A percentile compares a stretch with the other conserved stretches of the same genome.
Conservation (phyloP, 2,888 invertebrate genomes). For the Drosophila gaucha region DNA sequence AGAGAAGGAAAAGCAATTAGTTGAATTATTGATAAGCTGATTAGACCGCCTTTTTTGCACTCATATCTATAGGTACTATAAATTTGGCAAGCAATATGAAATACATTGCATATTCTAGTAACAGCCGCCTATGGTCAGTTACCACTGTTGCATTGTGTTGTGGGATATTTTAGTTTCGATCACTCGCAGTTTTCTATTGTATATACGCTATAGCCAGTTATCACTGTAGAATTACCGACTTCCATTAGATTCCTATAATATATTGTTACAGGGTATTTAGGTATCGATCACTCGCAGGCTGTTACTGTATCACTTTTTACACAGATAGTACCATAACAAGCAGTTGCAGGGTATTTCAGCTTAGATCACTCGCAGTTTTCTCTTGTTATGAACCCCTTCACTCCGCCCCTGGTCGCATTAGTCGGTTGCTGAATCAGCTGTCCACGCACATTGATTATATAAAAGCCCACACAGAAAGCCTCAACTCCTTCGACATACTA, state of each 20-base stretch:
- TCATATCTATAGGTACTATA: too few species aligned
- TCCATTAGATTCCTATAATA: background rate
- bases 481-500: background rate
- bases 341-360: background rate
- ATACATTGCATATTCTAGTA: too few species aligned
- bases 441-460: slow-evolving; percentile 51
- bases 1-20: slow-evolving; percentile 10
- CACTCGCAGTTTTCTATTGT: background rate
- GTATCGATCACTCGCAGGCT: background rate
- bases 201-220: too few species aligned
- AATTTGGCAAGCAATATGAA: too few species aligned
- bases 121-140: background rate
- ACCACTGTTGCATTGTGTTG: background rate
- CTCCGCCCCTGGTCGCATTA: background rate
- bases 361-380: background rate
- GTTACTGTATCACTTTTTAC: background rate
- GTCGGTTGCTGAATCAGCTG: slow-evolving; percentile 50
- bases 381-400: background rate
- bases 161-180: background rate
- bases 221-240: too few species aligned
- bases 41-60: background rate
- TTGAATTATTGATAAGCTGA: slow-evolving; percentile 5
- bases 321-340: background rate
- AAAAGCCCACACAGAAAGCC: slow-evolving; percentile 32
- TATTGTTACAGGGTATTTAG: background rate